A percentile compares a stretch with the other conserved stretches of the same genome.
phyloP scores from a whole-genome alignment of 2,797 vertebrate species.

The Sebastes iracundus region DNA sequence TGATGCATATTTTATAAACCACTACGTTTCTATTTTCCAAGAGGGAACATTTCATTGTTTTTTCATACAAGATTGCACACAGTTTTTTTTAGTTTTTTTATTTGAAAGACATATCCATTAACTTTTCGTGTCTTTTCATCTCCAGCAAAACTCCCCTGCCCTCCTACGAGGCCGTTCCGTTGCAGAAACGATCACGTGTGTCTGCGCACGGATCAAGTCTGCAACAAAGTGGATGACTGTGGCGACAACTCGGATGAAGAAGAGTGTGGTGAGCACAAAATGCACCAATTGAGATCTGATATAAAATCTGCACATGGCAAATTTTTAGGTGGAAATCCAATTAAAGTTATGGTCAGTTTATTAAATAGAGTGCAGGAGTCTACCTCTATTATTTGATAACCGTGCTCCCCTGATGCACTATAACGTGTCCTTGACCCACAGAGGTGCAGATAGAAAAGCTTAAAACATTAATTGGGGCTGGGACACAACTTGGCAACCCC shows the following conservation, averaged over 20 bases:
- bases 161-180: slow-evolving; percentile 90
- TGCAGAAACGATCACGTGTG: slow-evolving; percentile 95
- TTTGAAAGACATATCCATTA: slow-evolving; percentile 16
- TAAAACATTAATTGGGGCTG: neutral
- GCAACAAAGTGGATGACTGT: slow-evolving; percentile 94
- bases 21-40: neutral
- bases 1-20: slow-evolving; percentile 51
- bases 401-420: neutral
- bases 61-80: neutral
- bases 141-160: slow-evolving; percentile 91
- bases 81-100: neutral
- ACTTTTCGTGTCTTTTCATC: slow-evolving; percentile 24
- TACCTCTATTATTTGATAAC: slow-evolving; percentile 25
- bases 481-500: neutral
- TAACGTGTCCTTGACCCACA: neutral
- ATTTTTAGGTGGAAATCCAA: neutral
- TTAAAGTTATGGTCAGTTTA: neutral
- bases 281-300: neutral
- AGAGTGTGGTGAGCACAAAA: slow-evolving; percentile 86
- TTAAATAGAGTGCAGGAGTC: neutral
- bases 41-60: neutral
- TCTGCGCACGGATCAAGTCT: slow-evolving; percentile 89
- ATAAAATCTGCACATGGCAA: neutral
- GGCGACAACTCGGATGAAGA: slow-evolving; percentile 97
- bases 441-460: neutral